Percentiles rank a stretch among this genome's conserved stretches.
Conservation (phyloP, 2,888 invertebrate genomes). For the Ectemnius continuus region DNA sequence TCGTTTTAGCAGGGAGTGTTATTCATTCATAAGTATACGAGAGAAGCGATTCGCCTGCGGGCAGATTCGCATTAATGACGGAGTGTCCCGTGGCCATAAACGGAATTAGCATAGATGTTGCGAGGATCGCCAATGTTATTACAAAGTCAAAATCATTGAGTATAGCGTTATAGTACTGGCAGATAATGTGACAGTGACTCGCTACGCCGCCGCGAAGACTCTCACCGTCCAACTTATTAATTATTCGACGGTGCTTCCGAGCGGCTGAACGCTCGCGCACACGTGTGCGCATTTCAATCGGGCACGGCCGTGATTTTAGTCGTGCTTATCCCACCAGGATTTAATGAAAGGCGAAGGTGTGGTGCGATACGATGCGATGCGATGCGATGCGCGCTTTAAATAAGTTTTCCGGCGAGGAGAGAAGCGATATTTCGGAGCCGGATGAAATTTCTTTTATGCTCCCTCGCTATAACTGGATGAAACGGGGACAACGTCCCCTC, state of each 20-base stretch:
- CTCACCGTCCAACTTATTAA: slow-evolving; percentile 1
- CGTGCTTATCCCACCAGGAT: not conserved
- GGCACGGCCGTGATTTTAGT: not conserved
- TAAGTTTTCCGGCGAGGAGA: slow-evolving; percentile 33
- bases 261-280: not conserved
- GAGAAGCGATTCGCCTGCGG: too few relatives aligned
- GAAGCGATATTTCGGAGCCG: slow-evolving; percentile 35
- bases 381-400: slow-evolving; percentile 30
- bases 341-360: slow-evolving; percentile 18
- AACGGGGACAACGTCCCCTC: slow-evolving; percentile 1
- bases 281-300: not conserved
- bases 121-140: too few relatives aligned
- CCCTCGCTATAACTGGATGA: slow-evolving; percentile 12
- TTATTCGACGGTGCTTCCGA: not conserved
- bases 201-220: not conserved
- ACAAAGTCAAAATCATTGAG: too few relatives aligned
- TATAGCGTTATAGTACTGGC: too few relatives aligned
- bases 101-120: too few relatives aligned
- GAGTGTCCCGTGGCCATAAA: too few relatives aligned
- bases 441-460: slow-evolving; percentile 23
- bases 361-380: slow-evolving; percentile 5
- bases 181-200: too few relatives aligned
- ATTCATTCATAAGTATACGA: too few relatives aligned
- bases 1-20: too few relatives aligned
- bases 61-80: too few relatives aligned